These are phyloP conservation scores for Megalopta genalis DNA, from an alignment of 1,140 invertebrate species.

Conservation along the genomic window DNA sequence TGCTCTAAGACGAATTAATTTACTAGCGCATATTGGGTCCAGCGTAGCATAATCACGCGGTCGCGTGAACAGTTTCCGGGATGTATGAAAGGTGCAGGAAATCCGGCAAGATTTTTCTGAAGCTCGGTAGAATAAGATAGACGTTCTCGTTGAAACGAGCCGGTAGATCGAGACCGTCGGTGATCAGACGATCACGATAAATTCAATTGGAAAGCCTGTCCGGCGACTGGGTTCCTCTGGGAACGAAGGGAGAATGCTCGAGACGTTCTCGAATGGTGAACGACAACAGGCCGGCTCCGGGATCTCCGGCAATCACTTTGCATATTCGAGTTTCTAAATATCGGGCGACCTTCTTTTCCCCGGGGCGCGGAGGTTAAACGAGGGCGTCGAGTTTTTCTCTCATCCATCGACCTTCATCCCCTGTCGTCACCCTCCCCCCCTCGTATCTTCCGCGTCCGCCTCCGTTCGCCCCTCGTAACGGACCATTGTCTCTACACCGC, in stretches of 20 bases:
- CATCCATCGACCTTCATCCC: not conserved
- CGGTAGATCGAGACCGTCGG: not conserved
- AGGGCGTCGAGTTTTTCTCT: slow-evolving; percentile 16
- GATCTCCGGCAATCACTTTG: not conserved
- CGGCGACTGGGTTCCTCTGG: not conserved
- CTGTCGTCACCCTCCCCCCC: no score
- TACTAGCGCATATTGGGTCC: no score
- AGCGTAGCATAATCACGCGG: no score
- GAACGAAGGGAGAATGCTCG: not conserved
- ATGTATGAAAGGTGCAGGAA: no score
- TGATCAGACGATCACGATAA: not conserved
- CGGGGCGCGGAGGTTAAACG: slow-evolving; percentile 30
- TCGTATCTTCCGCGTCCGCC: no score
- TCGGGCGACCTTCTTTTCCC: slow-evolving; percentile 18
- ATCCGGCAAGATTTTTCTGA: no score
- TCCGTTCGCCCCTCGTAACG: no score
- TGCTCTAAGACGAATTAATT: no score
- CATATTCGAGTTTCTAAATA: slow-evolving; percentile 30
- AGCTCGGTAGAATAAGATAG: no score
- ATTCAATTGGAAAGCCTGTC: not conserved
- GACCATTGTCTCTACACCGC: not conserved
- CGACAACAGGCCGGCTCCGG: not conserved
- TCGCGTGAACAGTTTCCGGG: no score
- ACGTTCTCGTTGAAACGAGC: no score
- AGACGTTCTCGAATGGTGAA: not conserved